Percentiles rank a stretch among this genome's conserved stretches.
Conservation (phyloP, 2,797 vertebrate species). For the Emys orbicularis region DNA sequence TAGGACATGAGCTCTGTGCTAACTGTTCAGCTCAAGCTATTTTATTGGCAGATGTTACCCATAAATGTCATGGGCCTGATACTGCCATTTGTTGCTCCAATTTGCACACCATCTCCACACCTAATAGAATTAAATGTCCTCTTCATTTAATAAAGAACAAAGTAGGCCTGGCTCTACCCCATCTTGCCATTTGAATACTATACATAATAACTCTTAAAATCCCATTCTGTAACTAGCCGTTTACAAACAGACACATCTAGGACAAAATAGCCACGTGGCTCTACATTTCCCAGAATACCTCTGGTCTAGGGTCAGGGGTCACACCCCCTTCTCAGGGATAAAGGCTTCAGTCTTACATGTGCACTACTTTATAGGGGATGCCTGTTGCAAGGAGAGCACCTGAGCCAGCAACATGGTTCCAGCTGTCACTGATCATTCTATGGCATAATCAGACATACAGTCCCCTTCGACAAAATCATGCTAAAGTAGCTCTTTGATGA, state of each 20-base stretch:
- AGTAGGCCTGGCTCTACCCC: neutral
- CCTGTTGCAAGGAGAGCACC: neutral
- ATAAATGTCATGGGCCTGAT: neutral
- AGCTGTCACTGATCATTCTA: neutral
- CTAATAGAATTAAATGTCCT: neutral
- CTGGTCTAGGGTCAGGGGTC: neutral
- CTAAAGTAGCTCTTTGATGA: neutral
- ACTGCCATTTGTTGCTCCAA: neutral
- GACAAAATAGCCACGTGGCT: accelerated
- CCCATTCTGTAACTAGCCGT: neutral
- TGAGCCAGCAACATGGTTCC: neutral
- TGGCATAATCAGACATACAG: neutral
- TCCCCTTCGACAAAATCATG: neutral
- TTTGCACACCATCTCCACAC: neutral
- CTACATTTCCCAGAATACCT: neutral
- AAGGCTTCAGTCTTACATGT: neutral
- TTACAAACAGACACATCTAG: neutral
- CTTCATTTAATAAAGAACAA: neutral
- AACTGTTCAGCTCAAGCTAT: neutral
- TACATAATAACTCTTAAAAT: neutral
- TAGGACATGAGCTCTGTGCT: neutral
- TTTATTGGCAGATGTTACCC: neutral
- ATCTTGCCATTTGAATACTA: neutral
- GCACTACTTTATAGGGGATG: neutral
- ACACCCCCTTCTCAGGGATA: neutral